Base-by-base conservation (phyloP, 1,140 invertebrate genomes). In the Pseudoatta argentina region DNA sequence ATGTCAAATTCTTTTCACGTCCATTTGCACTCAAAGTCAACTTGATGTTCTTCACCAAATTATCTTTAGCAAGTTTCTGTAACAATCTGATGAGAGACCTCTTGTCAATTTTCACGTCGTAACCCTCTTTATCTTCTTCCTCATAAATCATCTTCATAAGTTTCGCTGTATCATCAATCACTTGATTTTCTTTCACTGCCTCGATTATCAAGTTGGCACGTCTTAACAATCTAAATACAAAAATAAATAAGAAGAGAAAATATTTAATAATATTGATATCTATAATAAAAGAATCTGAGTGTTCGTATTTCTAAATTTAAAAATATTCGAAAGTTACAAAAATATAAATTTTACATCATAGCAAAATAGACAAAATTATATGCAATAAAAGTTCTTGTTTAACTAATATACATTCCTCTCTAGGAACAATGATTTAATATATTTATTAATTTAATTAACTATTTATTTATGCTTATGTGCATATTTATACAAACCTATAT, bases 191-290 rank as follows among this genome's bases (percentile, higher is more conserved):
- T 64, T 96, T 95, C 1, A 97, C 95, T 44, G 94, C 92, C 83
- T 96, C 94, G 39, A 97, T 95, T 75, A 97, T 96, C 61, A 96
- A 94, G 92, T 96, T 96, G 10, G 96, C 95, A 83, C 97, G 93
- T 83, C 95, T 95, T 21, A 97, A 86, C 24, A 96, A 93, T 67
- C 96, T 92, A 21, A 59, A 71, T 8, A 48, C 4, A 55, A 16
- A 10, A 21, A 55, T 6, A 81, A 12, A 44, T 1, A 39, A 10
- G 1, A 44, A 44, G 8, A 44, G 39, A 82, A 57, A 59, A 51
- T 71, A 71, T 61, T 48, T 59, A 59, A 57, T 8, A n/a, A 71
- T 6, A 66, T 48, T 30, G 12, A 79, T 64, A 48, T 27, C 4
- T 30, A 69, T 12, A 66, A 34, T 48, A 3, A 78, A 64, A 0